Evolutionary conservation across 2,797 vertebrate species (phyloP), one percentile per base, ranked within the genome.

Genomic region (Sparidentex hasta): DNA sequence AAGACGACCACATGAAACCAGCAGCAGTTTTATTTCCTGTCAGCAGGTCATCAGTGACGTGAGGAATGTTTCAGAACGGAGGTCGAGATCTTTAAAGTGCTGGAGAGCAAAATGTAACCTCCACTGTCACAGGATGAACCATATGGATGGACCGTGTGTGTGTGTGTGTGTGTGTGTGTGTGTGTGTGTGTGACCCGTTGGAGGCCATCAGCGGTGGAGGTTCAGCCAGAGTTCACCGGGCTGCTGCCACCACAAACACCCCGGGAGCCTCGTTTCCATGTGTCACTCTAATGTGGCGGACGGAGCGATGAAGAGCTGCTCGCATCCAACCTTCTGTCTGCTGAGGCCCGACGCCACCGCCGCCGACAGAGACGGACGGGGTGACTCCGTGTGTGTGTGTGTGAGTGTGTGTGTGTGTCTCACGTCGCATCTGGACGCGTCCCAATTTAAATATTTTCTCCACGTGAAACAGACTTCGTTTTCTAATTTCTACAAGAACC

Each of bases 191-290:
- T 55, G 74, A 73, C 58, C 69, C 12, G 52, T 21, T 55, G 74
- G 67, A 77, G 68, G 65, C 52, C 12, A 47, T 81, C 65, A 76
- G 67, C 76, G 65, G 56, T 54, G 48, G 55, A 76, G 61, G 87
- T 89, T 89, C 89, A 91, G 87, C 87, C 89, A 91, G 84, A 91
- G 87, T 82, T 91, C 87, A 89, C 14, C 21, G n/a, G 73, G 73
- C 82, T 63, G 9, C 78, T 78, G 83, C 72, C 78, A 81, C 83
- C 71, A 68, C 82, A 87, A 65, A 62, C 72, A 74, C 83, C 72
- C 84, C 8, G 79, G 88, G 74, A 78, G 80, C 70, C 80, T 61
- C 21, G 47, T 66, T 65, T 82, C 84, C 89, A 89, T 88, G 86
- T 88, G 87, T 85, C 78, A 76, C 78, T 86, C 73, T 82, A 76